Percentiles rank a stretch among this genome's conserved stretches.
Conservation (phyloP, 2,888 invertebrate genomes). For the Neoscelio sp. region DNA sequence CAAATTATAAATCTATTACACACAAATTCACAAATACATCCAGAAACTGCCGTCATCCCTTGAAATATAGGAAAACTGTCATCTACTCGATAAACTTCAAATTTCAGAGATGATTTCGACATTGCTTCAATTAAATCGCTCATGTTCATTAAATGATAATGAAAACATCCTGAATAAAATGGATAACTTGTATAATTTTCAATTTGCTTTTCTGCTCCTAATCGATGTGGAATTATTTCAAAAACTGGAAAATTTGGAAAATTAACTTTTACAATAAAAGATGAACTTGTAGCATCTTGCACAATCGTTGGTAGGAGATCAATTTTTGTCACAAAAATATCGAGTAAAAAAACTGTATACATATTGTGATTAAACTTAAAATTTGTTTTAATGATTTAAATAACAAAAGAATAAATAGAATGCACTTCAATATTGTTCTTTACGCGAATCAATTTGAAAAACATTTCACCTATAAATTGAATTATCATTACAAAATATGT, state of each 20-base stretch:
- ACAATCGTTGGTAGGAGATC: slow-evolving; percentile 53
- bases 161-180: slow-evolving; percentile 65
- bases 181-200: slow-evolving; percentile 14
- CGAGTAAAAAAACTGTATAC: slow-evolving; percentile 5
- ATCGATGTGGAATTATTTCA: slow-evolving; percentile 36
- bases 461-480: slow-evolving; percentile 16
- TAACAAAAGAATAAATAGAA: not conserved
- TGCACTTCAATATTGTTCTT: not conserved
- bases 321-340: slow-evolving; percentile 39
- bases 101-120: slow-evolving; percentile 58
- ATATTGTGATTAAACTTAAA: not conserved
- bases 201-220: not conserved
- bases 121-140: slow-evolving; percentile 58
- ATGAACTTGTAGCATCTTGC: slow-evolving; percentile 34
- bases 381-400: not conserved
- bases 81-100: slow-evolving; percentile 67
- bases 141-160: slow-evolving; percentile 63
- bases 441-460: slow-evolving; percentile 16
- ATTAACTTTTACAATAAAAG: slow-evolving; percentile 58
- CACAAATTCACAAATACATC: slow-evolving; percentile 72
- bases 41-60: slow-evolving; percentile 58
- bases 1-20: too few relatives aligned
- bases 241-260: slow-evolving; percentile 67
- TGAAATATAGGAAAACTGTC: slow-evolving; percentile 71
- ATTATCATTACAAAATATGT: slow-evolving; percentile 28